These are phyloP conservation scores for Sepiola atlantica DNA, from an alignment of 2,888 invertebrate genomes.

Conservation along the genomic window DNA sequence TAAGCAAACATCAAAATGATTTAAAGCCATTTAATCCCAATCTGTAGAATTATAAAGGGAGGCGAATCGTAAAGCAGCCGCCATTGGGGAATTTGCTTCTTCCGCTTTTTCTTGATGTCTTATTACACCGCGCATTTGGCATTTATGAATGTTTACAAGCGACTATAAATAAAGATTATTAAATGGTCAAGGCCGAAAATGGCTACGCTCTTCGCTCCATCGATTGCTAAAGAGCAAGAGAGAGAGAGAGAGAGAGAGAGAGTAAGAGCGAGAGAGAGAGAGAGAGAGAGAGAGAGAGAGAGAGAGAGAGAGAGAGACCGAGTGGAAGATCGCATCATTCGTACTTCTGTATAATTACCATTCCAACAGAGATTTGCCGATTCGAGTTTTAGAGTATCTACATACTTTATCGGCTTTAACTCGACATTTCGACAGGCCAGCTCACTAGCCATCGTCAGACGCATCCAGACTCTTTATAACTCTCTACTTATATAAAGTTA, in stretches of 20 bases:
- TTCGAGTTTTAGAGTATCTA: not conserved
- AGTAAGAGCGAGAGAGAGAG: too few species aligned
- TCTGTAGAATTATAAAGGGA: not conserved
- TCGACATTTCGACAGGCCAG: not conserved
- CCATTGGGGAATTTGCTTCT: not conserved
- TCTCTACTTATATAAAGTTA: too few species aligned
- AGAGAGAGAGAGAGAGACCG: not conserved
- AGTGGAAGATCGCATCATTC: not conserved
- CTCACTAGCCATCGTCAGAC: not conserved
- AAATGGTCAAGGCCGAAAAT: not conserved
- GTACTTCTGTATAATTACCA: not conserved
- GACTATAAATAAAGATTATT: not conserved
- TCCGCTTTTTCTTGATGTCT: not conserved
- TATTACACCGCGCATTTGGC: not conserved
- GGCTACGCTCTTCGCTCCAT: not conserved
- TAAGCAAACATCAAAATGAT: not conserved
- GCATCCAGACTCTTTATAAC: not conserved
- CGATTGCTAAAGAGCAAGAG: too few species aligned
- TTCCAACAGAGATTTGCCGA: not conserved
- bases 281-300: too few species aligned
- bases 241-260: too few species aligned
- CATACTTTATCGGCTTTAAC: not conserved
- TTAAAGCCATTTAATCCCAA: not conserved
- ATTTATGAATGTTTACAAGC: constrained; percentile 32
- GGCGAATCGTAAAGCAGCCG: not conserved